Percentiles rank a stretch among this genome's conserved stretches.
Evolutionary conservation across 1,140 invertebrate genomes (phyloP).

Genomic region (Penaeus indicus): DNA sequence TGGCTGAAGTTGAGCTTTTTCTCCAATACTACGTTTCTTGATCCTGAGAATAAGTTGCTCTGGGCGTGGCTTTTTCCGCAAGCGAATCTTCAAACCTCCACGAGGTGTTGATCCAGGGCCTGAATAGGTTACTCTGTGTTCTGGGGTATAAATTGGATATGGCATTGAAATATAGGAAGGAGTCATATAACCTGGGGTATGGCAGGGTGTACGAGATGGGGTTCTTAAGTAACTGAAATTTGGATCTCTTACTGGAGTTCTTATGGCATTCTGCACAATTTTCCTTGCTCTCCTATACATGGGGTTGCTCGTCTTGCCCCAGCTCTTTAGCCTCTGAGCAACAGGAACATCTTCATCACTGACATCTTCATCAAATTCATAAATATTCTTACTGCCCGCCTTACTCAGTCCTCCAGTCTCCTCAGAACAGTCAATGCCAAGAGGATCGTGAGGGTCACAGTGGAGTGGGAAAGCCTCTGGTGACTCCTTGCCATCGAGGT

Average conservation of each 20-base stretch:
- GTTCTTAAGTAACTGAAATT: constrained; percentile 56
- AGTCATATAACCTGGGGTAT: constrained; percentile 37
- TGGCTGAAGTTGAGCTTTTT: neutral
- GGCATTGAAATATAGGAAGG: constrained; percentile 33
- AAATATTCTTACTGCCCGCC: neutral
- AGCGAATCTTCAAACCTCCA: constrained; percentile 34
- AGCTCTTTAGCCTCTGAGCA: constrained; percentile 21
- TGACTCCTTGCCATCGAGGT: constrained; percentile 3
- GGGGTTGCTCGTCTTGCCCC: neutral
- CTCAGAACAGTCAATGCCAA: constrained; percentile 38
- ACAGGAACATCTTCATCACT: constrained; percentile 52
- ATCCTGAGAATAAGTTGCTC: constrained; percentile 34
- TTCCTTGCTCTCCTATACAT: constrained; percentile 36
- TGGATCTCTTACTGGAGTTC: constrained; percentile 43
- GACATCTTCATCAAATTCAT: constrained; percentile 52
- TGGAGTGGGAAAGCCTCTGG: constrained; percentile 44
- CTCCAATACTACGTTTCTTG: constrained; percentile 5
- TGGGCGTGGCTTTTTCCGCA: constrained; percentile 34
- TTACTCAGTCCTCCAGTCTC: neutral
- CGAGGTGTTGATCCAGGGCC: constrained; percentile 52
- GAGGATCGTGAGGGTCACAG: constrained; percentile 48
- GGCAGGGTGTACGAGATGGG: constrained; percentile 22
- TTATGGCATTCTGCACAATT: constrained; percentile 51
- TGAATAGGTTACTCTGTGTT: constrained; percentile 47
- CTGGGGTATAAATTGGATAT: constrained; percentile 51